Base-by-base conservation (phyloP, 2,888 invertebrate genomes). In the Phasia obesa region DNA sequence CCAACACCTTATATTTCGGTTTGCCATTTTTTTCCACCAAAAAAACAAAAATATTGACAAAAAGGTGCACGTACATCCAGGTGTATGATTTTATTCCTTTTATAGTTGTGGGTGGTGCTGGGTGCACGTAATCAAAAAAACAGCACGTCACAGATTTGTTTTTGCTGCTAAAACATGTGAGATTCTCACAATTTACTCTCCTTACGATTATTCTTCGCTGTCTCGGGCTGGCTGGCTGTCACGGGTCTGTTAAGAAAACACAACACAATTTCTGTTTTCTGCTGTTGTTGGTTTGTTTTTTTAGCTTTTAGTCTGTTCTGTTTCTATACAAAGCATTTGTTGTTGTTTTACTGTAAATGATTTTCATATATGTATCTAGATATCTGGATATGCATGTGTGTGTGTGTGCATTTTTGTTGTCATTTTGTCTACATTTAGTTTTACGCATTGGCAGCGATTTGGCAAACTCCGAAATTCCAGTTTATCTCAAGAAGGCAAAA, bases 401-500 rank as follows among this genome's bases (percentile, higher is more conserved):
- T 51, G 31, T 74, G 62, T 49, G 38, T 69, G 49, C 44, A 49
- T 60, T 21, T 44, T 75, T 79, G 76, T 83, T 83, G 78, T 70
- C 70, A 76, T 73, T 71, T 80, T 35, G 78, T 70, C 35, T 55
- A n/a, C n/a, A n/a, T n/a, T n/a, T 74, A 62, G 42, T 65, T 81
- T 59, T 83, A 85, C 84, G 85, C 84, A 84, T 78, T 84, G 73
- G 71, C 80, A 78, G 77, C 83, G 80, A 84, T 84, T 85, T 83
- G 85, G 81, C 85, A 86, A 86, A 87, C 87, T 87, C 86, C 87
- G 86, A 87, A 87, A 89, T 90, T 90, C 90, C 90, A 90, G 90
- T 90, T 90, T 89, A 90, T 90, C 90, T 89, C 89, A 90, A 90
- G 89, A 90, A 88, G 90, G 90, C 90, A 88, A 87, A 89, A 89